phyloP scores from a whole-genome alignment of 2,888 invertebrate genomes.

The Meiosimyza platycephala region DNA sequence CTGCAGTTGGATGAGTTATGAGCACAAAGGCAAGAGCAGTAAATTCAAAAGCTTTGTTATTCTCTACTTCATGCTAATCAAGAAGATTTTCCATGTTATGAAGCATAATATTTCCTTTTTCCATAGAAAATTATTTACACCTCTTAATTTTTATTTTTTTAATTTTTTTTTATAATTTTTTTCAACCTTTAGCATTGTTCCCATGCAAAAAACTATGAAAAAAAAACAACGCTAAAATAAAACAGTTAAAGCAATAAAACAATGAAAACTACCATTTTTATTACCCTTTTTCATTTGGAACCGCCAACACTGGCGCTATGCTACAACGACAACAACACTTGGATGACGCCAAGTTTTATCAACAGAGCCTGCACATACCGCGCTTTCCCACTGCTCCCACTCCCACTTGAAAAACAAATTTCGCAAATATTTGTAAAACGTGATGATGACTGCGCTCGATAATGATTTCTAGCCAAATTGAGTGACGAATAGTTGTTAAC shows the following conservation, averaged over 20 bases:
- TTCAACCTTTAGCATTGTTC: too few species aligned
- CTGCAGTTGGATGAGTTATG: too few species aligned
- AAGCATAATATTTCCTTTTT: too few species aligned
- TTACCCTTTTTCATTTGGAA: background rate
- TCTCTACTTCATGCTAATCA: constrained; percentile 10
- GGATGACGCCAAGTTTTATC: background rate
- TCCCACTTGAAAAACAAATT: background rate
- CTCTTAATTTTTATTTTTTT: background rate
- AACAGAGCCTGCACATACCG: background rate
- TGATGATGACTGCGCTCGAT: constrained; percentile 23
- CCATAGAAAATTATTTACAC: constrained; percentile 10
- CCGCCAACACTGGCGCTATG: constrained; percentile 3
- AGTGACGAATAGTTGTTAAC: constrained; percentile 12
- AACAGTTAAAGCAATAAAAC: background rate
- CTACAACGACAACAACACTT: too few species aligned
- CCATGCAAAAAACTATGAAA: too few species aligned
- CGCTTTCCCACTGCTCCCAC: background rate
- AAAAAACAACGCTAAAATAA: too few species aligned
- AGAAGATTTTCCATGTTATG: too few species aligned
- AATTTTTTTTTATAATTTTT: too few species aligned
- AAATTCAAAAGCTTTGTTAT: background rate
- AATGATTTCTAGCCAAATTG: constrained; percentile 12
- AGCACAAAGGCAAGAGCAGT: background rate
- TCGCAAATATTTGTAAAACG: constrained; percentile 33
- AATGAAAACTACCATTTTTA: background rate